phyloP scores from a whole-genome alignment of 1,140 invertebrate genomes.

The Penaeus japonicus region DNA sequence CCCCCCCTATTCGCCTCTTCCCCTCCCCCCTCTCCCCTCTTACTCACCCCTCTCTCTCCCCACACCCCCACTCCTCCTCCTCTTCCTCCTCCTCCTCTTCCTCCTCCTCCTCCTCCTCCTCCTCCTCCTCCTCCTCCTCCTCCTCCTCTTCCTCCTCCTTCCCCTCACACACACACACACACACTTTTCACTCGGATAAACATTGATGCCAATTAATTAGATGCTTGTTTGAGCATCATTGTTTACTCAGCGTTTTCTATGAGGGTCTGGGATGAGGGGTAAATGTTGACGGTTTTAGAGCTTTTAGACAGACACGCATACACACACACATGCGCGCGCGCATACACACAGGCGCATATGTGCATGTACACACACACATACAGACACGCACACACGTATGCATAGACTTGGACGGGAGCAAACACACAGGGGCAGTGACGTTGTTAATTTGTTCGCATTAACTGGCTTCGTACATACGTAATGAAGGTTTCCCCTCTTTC shows the following conservation, averaged over 20 bases:
- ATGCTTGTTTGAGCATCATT: constrained; percentile 6
- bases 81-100: too few relatives aligned
- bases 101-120: too few relatives aligned
- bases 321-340: background rate
- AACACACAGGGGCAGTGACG: too few relatives aligned
- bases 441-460: too few relatives aligned
- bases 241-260: constrained; percentile 2
- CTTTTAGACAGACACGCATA: background rate
- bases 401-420: background rate
- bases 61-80: too few relatives aligned
- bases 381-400: background rate
- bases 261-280: background rate
- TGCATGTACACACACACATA: background rate
- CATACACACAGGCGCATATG: background rate
- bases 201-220: constrained; percentile 28
- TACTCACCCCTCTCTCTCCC: too few relatives aligned
- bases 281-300: background rate
- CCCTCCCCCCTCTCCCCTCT: too few relatives aligned
- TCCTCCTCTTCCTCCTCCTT: too few relatives aligned
- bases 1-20: too few relatives aligned
- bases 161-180: too few relatives aligned
- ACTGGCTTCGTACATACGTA: too few relatives aligned
- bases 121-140: too few relatives aligned
- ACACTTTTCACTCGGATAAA: background rate
- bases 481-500: background rate